Evolutionary conservation across 2,797 vertebrate species (phyloP), one percentile per base, ranked within the genome.

Genomic region (Clarias laeviceps): DNA sequence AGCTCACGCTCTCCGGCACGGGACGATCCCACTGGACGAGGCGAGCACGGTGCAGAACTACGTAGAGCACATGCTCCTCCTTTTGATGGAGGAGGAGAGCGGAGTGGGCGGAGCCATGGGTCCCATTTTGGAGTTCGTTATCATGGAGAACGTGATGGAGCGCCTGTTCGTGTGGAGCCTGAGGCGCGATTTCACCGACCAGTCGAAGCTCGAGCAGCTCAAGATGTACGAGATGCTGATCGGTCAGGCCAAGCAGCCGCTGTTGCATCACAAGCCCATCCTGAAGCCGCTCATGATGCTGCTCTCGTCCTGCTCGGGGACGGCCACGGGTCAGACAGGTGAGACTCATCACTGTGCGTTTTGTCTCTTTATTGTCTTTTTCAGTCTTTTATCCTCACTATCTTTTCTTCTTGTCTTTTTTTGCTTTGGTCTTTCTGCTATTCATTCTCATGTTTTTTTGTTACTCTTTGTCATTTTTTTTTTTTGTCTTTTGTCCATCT

Each of bases 131-230:
- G 98, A 99, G 93, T 98, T 99, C 37, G 98, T 99, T 85, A 97
- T 99, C 87, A 96, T 96, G 82, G 98, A 99, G 94, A 99, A 98
- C 81, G 97, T 99, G 88, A 99, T 99, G 98, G 98, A 99, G 89
- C 97, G 98, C 37, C 97, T 99, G 61, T 99, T 99, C n/a, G 95
- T 99, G 64, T 99, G 98, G 98, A 99, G 98, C 92, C 90, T 99
- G 57, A 95, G 97, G 8, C 90, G 97, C 37, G 96, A 99, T 89
- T 99, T 99, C 94, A 97, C 97, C 0, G 98, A 99, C 34, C 97
- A 99, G 89, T 99, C 97, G 90, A 99, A 99, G 89, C 94, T 98
- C 0, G 98, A 99, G 90, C 98, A 99, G 92, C 94, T 99, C 3
- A 99, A 96, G 94, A 99, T 99, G 96, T 99, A 99, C 4, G 97